Conservation (phyloP, 2,113 vertebrate genomes). For the Meriones unguiculatus region DNA sequence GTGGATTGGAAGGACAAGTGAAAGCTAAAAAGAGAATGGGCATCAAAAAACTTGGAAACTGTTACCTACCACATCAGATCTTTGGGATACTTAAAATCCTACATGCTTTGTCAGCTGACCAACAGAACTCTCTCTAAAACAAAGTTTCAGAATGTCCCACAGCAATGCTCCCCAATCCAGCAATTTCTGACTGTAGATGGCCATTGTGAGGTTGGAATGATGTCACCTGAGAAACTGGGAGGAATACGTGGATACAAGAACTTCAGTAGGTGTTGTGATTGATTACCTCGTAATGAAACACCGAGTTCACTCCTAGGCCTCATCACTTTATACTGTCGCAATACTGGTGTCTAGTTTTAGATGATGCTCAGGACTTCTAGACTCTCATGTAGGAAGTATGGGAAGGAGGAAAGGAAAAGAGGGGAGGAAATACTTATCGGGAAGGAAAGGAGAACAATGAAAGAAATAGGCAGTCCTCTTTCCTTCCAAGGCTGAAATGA, state of each 20-base stretch:
- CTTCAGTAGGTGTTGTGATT: not conserved
- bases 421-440: no score
- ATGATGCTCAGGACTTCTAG: not conserved
- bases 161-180: no score
- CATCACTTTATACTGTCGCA: not conserved
- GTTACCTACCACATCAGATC: not conserved
- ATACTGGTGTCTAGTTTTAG: not conserved
- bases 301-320: not conserved
- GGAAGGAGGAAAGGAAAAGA: not conserved
- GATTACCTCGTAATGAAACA: not conserved
- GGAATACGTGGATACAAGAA: not conserved
- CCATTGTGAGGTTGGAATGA: not conserved
- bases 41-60: not conserved
- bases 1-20: not conserved
- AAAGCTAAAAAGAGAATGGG: not conserved
- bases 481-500: constrained; percentile 26
- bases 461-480: not conserved
- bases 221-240: not conserved
- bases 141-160: not conserved
- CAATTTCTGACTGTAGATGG: not conserved
- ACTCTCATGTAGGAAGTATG: not conserved
- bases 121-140: not conserved
- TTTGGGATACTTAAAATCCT: not conserved
- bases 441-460: not conserved
- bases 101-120: not conserved